Evolutionary conservation across 2,888 invertebrate species (phyloP).

Genomic region (Agrochola litura): DNA sequence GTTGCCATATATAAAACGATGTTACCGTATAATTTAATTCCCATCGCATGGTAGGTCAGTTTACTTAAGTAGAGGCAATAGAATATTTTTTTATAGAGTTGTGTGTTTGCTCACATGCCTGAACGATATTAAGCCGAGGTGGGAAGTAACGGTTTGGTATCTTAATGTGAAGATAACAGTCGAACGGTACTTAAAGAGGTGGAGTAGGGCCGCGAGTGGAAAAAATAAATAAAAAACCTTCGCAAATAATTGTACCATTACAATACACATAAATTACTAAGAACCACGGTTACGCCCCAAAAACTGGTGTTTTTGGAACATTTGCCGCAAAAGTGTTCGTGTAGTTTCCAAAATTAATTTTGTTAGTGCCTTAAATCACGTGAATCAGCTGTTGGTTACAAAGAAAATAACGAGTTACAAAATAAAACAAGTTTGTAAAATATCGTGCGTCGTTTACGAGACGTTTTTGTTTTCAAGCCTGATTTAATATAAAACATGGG

Average conservation of each 20-base stretch:
- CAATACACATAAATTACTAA: conserved; percentile 62
- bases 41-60: conserved; percentile 65
- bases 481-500: conserved; percentile 40
- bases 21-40: conserved; percentile 60
- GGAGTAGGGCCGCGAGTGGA: conserved; percentile 57
- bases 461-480: conserved; percentile 41
- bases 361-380: conserved; percentile 52
- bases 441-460: conserved; percentile 33
- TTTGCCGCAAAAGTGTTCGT: conserved; percentile 32
- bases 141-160: conserved; percentile 77
- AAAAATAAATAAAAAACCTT: conserved; percentile 62
- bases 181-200: conserved; percentile 74
- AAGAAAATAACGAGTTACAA: conserved; percentile 28
- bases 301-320: conserved; percentile 46
- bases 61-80: conserved; percentile 52
- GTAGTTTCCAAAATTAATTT: conserved; percentile 47
- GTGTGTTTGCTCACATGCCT: conserved; percentile 70
- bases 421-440: conserved; percentile 40
- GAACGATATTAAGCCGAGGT: conserved; percentile 69
- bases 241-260: conserved; percentile 63
- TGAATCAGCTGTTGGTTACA: conserved; percentile 32
- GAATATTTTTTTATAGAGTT: conserved; percentile 57
- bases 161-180: conserved; percentile 78
- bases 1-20: conserved; percentile 41
- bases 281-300: conserved; percentile 50